Evolutionary conservation across 2,888 invertebrate genomes (phyloP).

Genomic region (Polia nebulosa): DNA sequence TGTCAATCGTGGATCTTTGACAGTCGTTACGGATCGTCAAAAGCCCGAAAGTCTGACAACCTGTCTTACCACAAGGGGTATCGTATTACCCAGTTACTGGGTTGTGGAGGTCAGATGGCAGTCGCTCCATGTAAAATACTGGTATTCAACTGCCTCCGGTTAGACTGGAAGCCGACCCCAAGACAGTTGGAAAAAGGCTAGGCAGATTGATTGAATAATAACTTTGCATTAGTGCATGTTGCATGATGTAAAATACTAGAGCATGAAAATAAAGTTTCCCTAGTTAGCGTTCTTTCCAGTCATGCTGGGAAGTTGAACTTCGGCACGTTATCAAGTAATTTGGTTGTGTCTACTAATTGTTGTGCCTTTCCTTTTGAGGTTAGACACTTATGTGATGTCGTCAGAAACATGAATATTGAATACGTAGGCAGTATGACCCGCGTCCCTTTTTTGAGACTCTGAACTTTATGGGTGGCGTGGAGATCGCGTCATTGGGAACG

Average conservation of each 20-base stretch:
- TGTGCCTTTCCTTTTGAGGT: constrained; percentile 35
- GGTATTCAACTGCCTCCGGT: too few relatives aligned
- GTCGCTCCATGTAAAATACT: too few relatives aligned
- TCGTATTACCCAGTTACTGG: too few relatives aligned
- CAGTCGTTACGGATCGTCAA: too few relatives aligned
- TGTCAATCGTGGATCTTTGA: too few relatives aligned
- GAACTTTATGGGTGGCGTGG: constrained; percentile 15
- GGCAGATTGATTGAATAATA: constrained; percentile 1
- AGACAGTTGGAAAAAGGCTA: too few relatives aligned
- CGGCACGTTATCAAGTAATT: constrained; percentile 41
- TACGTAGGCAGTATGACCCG: constrained; percentile 18
- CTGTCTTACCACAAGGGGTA: too few relatives aligned
- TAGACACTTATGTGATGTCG: constrained; percentile 2
- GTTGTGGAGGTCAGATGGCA: too few relatives aligned
- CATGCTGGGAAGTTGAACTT: too few relatives aligned
- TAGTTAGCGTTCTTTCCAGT: constrained; percentile 44
- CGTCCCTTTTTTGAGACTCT: constrained; percentile 20
- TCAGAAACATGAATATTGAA: constrained; percentile 28
- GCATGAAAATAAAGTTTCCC: background rate
- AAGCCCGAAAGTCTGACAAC: too few relatives aligned
- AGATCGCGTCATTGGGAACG: constrained; percentile 11
- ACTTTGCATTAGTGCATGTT: background rate
- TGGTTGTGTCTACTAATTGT: constrained; percentile 41
- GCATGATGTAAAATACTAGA: background rate
- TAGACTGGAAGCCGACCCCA: too few relatives aligned